Base-by-base conservation (phyloP, 2,797 vertebrate species). In the Hippoglossus hippoglossus region DNA sequence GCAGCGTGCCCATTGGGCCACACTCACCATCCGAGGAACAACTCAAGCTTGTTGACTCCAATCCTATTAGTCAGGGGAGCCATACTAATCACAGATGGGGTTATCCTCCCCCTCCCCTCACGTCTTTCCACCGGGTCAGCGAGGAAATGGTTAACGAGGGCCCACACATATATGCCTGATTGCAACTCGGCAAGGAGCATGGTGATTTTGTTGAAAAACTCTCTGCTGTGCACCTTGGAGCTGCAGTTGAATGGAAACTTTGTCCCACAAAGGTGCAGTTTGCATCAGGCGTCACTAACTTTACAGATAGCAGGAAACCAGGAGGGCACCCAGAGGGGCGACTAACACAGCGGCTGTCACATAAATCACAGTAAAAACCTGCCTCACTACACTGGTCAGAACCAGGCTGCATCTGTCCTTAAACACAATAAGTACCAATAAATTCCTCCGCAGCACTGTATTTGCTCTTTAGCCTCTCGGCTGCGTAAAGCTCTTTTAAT, bases 51-150 rank as follows among this genome's bases (percentile, higher is more conserved):
- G 90, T 90, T 89, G 91, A 87, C 81, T 84, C 81, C 89, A 93
- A 94, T 94, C 93, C 92, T 91, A 93, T 94, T 93, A 93, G 85
- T 64, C 52, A 84, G 67, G 74, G 89, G 75, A 88, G 85, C 82
- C 85, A 82, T 73, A 71, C 86, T 93, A 94, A 93, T 92, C 87
- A 88, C 82, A 85, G 75, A 83, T 61, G 67, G 78, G 66, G 83
- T 89, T 80, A 91, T 75, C 81, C 77, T 53, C 22, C 54, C 54
- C 11, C 36, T 28, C 58, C 69, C 18, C 18, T 3, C n/a, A 36
- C 65, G 15, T 71, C 69, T 67, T 62, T 67, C 73, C 73, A 70
- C 56, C 67, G 47, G 65, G 69, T 75, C 75, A 66, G 85, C 74
- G 51, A 74, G 79, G 83, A 81, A 87, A 83, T 41, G 77, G 87